Base-by-base conservation (phyloP, 2,797 vertebrate genomes). In the Cyclopterus lumpus region DNA sequence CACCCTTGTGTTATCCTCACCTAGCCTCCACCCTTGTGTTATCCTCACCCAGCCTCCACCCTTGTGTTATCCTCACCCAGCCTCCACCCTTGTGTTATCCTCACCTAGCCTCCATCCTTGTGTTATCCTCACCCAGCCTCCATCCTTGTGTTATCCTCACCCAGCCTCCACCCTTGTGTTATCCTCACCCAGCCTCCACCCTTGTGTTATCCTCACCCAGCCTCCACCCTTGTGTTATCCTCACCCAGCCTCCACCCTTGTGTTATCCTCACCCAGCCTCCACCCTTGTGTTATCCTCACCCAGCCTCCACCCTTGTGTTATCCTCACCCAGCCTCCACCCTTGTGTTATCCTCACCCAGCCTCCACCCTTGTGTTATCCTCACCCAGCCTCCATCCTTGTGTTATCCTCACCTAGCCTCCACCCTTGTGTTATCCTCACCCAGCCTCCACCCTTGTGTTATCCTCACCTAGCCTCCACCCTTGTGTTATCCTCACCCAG, bases 381-480 rank as follows among this genome's bases (percentile, higher is more conserved):
- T 54, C 15, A n/a, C 55, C 20, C 54, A 55, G 3, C 57, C 30
- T 12, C 42, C 77, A 55, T 12, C 9, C 38, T 40, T 40, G 12
- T 40, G 38, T 40, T 40, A 40, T 8, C 38, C 12, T 40, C 38
- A 15, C 38, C 38, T 36, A 38, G 6, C 34, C 34, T 36, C 36
- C 74, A 62, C 36, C 54, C 20, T 42, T 66, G 51, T 48, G 51
- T 48, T 36, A 36, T 11, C 38, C 11, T 38, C 38, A 12, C 38
- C 38, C 38, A 40, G 4, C 38, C 24, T 15, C 42, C 77, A 59
- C 12, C 38, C 38, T 40, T 40, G 12, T 40, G 2, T 70, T 55
- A 54, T 44, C 48, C 49, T 44, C 16, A n/a, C 59, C n/a, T 54
- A 55, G 3, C 57, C 30, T 15, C 42, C 77, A 62, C 38, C 38